These are phyloP conservation scores for Hirundichthys speculiger DNA, from an alignment of 2,113 vertebrate species.

Conservation along the genomic window DNA sequence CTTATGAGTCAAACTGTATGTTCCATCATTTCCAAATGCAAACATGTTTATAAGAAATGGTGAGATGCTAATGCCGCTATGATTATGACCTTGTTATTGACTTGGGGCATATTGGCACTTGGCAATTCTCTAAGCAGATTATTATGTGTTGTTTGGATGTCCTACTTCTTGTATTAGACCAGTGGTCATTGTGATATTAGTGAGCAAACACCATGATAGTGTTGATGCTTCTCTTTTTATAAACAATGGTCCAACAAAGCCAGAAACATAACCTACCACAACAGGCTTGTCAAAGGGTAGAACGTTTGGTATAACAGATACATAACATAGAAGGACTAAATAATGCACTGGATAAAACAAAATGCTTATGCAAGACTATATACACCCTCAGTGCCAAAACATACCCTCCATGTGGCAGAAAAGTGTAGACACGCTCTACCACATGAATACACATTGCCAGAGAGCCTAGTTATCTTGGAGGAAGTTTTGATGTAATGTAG, in stretches of 20 bases:
- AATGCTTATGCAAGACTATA: not conserved
- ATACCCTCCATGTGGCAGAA: constrained; percentile 3
- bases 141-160: constrained; percentile 26
- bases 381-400: constrained; percentile 1
- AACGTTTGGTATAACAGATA: not conserved
- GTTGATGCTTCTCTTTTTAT: constrained; percentile 26
- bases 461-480: constrained; percentile 56
- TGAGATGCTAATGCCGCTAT: not conserved
- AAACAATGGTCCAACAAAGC: constrained; percentile 20
- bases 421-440: not conserved
- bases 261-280: not conserved
- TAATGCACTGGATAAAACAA: not conserved
- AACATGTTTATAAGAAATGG: not conserved
- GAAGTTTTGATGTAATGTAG: constrained; percentile 53
- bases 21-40: not conserved
- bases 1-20: not conserved
- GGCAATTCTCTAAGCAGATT: constrained; percentile 16
- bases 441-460: constrained; percentile 11
- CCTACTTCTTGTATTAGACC: constrained; percentile 20
- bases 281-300: not conserved
- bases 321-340: not conserved
- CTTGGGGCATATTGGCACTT: constrained; percentile 12
- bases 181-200: not conserved
- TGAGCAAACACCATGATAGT: constrained; percentile 7
- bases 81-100: constrained; percentile 30